Percentiles rank a stretch among this genome's conserved stretches.
Evolutionary conservation across 2,113 vertebrate species (phyloP).

Genomic region (Motacilla alba): DNA sequence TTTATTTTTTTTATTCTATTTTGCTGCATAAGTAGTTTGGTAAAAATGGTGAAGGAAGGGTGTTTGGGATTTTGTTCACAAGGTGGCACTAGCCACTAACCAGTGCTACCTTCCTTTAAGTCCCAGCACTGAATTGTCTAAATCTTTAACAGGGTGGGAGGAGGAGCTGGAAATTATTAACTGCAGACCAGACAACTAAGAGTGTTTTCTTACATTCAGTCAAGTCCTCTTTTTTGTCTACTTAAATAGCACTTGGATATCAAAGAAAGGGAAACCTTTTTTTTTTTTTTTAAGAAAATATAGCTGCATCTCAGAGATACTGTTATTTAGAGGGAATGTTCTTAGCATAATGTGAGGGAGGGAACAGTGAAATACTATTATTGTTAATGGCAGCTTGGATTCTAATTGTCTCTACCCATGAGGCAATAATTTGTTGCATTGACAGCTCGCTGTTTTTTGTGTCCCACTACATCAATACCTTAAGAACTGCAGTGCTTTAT

Average conservation of each 20-base stretch:
- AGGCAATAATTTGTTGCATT: background rate
- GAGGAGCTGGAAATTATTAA: background rate
- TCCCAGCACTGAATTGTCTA: background rate
- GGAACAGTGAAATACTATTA: background rate
- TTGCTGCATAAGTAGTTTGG: background rate
- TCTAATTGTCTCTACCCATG: background rate
- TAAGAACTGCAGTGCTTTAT: background rate
- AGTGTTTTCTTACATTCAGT: background rate
- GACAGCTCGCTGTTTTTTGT: background rate
- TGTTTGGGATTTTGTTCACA: slow-evolving; percentile 17
- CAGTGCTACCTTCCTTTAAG: background rate
- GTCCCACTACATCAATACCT: background rate
- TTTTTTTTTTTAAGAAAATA: background rate
- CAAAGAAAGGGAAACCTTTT: background rate
- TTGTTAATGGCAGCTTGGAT: background rate
- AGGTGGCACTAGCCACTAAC: slow-evolving; percentile 48
- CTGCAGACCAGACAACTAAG: background rate
- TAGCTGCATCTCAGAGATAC: background rate
- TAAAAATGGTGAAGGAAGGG: background rate
- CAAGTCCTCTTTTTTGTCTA: background rate
- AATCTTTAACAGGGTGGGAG: background rate
- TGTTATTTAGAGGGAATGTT: background rate
- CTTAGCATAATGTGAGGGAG: background rate
- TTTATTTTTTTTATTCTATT: background rate
- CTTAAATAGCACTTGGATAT: background rate